phyloP scores from a whole-genome alignment of 2,113 vertebrate genomes.

The Takifugu flavidus region DNA sequence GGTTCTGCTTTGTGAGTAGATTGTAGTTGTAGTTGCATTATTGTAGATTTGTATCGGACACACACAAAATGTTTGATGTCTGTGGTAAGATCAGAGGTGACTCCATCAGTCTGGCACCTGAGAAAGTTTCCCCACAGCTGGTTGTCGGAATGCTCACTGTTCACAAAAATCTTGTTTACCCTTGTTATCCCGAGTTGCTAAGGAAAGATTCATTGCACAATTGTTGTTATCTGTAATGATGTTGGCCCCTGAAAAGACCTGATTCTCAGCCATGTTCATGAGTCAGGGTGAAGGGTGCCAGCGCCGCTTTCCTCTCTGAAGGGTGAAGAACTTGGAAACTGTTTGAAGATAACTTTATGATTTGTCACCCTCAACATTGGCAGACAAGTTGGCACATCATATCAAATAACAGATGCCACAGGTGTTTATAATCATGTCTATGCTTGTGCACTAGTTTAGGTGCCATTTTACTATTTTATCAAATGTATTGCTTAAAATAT shows the following conservation, averaged over 20 bases:
- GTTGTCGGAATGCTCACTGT: slow-evolving; percentile 32
- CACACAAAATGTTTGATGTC: slow-evolving; percentile 21
- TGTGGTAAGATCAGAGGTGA: slow-evolving; percentile 39
- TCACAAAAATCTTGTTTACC: slow-evolving; percentile 53
- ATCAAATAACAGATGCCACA: slow-evolving; percentile 45
- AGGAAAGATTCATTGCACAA: slow-evolving; percentile 62
- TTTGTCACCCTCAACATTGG: slow-evolving; percentile 45
- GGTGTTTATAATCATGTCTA: slow-evolving; percentile 30
- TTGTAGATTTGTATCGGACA: slow-evolving; percentile 11
- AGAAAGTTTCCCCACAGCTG: slow-evolving; percentile 36
- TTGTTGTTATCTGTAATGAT: slow-evolving; percentile 60
- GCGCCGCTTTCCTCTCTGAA: slow-evolving; percentile 32
- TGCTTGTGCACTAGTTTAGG: slow-evolving; percentile 9
- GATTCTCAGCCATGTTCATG: slow-evolving; percentile 43
- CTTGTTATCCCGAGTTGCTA: slow-evolving; percentile 63
- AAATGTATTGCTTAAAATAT: slow-evolving; percentile 2
- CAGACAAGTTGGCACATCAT: slow-evolving; percentile 46
- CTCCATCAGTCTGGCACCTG: slow-evolving; percentile 56
- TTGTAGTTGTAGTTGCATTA: slow-evolving; percentile 31
- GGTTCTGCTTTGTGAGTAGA: slow-evolving; percentile 25
- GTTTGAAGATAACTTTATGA: slow-evolving; percentile 9
- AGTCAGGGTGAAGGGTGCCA: slow-evolving; percentile 51
- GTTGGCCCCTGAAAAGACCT: slow-evolving; percentile 48
- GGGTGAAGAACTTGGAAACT: slow-evolving; percentile 19
- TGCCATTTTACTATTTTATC: slow-evolving; percentile 4